phyloP scores from a whole-genome alignment of 2,797 vertebrate genomes.

The Lophotriccus pileatus region DNA sequence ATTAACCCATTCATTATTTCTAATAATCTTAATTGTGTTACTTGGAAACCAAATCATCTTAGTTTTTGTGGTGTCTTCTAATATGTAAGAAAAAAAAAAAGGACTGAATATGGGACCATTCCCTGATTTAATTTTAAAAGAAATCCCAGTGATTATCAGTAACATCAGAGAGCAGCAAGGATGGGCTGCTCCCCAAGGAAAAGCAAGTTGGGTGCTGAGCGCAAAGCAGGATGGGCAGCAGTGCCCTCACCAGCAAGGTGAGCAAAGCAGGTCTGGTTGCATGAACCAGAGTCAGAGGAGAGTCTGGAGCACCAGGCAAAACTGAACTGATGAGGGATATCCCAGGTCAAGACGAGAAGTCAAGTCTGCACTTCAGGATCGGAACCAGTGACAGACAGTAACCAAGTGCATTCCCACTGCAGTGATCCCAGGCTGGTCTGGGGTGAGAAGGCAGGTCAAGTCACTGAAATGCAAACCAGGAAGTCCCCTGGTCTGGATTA shows the following conservation, averaged over 20 bases:
- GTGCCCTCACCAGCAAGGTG: background rate
- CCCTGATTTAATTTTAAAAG: background rate
- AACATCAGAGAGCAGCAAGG: background rate
- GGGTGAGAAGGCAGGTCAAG: background rate
- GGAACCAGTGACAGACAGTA: background rate
- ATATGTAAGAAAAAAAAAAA: background rate
- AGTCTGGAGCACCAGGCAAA: background rate
- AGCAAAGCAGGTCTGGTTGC: background rate
- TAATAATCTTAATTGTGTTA: background rate
- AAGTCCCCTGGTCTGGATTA: background rate
- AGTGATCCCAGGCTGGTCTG: background rate
- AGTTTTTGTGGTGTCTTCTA: background rate
- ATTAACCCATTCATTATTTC: background rate
- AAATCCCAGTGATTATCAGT: background rate
- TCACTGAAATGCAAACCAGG: background rate
- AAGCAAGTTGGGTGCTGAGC: background rate
- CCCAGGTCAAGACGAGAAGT: background rate
- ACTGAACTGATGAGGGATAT: background rate
- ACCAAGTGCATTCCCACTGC: background rate
- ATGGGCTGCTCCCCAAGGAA: background rate
- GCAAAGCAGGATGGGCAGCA: background rate
- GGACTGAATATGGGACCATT: background rate
- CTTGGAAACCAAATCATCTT: background rate
- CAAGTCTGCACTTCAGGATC: background rate
- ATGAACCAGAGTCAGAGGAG: background rate